Evolutionary conservation across 1,140 invertebrate species (phyloP).

Genomic region (Achatina immaculata): DNA sequence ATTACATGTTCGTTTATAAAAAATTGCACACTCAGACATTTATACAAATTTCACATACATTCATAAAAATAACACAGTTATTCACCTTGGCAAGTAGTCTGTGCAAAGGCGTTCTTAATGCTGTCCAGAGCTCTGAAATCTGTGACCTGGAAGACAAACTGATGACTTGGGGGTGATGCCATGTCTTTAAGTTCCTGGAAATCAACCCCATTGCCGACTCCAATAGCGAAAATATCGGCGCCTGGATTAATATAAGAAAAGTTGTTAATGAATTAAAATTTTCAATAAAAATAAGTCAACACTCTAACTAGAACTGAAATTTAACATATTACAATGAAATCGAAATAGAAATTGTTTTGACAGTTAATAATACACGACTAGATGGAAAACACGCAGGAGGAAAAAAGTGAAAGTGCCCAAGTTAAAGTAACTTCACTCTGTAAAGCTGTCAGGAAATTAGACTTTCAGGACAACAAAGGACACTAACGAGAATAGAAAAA

Average conservation of each 20-base stretch:
- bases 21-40: background rate
- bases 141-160: slow-evolving; percentile 49
- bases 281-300: background rate
- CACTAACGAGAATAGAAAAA: too few species aligned
- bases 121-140: slow-evolving; percentile 45
- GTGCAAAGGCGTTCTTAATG: slow-evolving; percentile 46
- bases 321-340: background rate
- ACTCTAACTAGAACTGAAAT: slow-evolving; percentile 25
- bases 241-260: background rate
- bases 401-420: too few species aligned
- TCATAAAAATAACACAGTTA: background rate
- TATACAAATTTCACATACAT: background rate
- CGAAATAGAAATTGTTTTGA: background rate
- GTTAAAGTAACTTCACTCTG: too few species aligned
- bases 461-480: too few species aligned
- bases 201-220: slow-evolving; percentile 48
- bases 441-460: too few species aligned
- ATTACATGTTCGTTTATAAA: background rate
- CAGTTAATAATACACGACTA: background rate
- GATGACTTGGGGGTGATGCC: slow-evolving; percentile 42
- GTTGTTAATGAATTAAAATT: background rate
- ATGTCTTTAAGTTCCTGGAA: slow-evolving; percentile 49
- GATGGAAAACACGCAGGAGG: too few species aligned
- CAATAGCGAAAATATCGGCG: slow-evolving; percentile 51
- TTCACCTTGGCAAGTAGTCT: slow-evolving; percentile 52